These are phyloP conservation scores for Typhlomys cinereus DNA, from an alignment of 2,113 vertebrate genomes.

Conservation along the genomic window DNA sequence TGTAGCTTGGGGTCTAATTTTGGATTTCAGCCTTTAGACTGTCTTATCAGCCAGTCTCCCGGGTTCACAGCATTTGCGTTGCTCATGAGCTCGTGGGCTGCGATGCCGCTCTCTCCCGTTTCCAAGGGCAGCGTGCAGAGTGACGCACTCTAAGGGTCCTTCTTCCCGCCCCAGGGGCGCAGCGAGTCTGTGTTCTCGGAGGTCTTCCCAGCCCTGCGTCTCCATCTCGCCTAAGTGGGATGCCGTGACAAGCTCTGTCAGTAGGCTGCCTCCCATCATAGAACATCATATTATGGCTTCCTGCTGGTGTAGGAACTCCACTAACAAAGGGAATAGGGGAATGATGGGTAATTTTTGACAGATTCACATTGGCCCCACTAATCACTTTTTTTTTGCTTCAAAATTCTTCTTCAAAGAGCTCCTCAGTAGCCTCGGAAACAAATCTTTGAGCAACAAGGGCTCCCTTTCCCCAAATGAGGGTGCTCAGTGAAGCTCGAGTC, in stretches of 20 bases:
- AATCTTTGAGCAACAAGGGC: conserved; percentile 24
- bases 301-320: conserved; percentile 14
- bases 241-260: conserved; percentile 44
- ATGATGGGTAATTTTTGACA: not conserved
- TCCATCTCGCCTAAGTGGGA: not conserved
- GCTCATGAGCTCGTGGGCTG: not conserved
- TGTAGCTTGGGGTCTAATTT: not conserved
- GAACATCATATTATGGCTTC: conserved; percentile 11
- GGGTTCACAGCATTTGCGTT: not conserved
- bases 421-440: conserved; percentile 21
- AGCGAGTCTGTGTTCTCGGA: not conserved
- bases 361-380: conserved; percentile 44
- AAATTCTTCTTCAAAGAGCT: conserved; percentile 7
- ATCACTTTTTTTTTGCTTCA: not conserved
- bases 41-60: not conserved
- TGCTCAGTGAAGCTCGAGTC: not conserved
- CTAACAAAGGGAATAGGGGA: conserved; percentile 52
- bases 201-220: not conserved
- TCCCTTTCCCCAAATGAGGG: not conserved
- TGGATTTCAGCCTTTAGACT: not conserved
- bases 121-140: not conserved
- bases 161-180: fast-evolving
- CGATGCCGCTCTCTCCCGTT: too few species aligned
- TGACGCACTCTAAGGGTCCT: not conserved
- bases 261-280: conserved; percentile 34